phyloP scores from a whole-genome alignment of 2,797 vertebrate species.

The Falco novaeseelandiae region DNA sequence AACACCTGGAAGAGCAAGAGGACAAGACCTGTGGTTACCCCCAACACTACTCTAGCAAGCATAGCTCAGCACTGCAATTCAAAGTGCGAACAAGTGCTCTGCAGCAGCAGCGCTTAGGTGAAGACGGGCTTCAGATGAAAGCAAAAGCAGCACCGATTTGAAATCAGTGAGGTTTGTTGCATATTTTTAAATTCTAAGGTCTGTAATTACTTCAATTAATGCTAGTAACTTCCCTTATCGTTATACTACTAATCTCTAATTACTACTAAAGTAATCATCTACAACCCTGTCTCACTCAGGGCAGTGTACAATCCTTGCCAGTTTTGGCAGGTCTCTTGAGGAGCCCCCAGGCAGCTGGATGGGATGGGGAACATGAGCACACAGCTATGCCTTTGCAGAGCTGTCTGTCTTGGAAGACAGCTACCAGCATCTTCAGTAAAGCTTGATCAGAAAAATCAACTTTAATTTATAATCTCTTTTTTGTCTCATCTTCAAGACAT shows the following conservation, averaged over 20 bases:
- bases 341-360: not conserved
- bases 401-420: not conserved
- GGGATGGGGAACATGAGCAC: not conserved
- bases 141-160: not conserved
- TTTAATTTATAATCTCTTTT: not conserved
- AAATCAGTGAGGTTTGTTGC: not conserved
- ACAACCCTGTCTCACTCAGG: not conserved
- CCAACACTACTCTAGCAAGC: fast-evolving
- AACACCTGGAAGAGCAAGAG: not conserved
- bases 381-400: not conserved
- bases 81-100: fast-evolving
- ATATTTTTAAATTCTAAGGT: not conserved
- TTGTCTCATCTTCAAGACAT: not conserved
- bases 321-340: not conserved
- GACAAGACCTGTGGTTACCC: not conserved
- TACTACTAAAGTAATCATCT: not conserved
- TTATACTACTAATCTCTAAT: not conserved
- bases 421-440: not conserved
- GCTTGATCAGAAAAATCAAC: not conserved
- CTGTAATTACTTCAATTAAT: not conserved
- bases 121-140: not conserved
- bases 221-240: not conserved
- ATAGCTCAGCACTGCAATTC: not conserved
- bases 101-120: not conserved
- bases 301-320: fast-evolving